A percentile compares a stretch with the other conserved stretches of the same genome.
Evolutionary conservation across 1,140 invertebrate species (phyloP).

Genomic region (Solenopsis invicta): DNA sequence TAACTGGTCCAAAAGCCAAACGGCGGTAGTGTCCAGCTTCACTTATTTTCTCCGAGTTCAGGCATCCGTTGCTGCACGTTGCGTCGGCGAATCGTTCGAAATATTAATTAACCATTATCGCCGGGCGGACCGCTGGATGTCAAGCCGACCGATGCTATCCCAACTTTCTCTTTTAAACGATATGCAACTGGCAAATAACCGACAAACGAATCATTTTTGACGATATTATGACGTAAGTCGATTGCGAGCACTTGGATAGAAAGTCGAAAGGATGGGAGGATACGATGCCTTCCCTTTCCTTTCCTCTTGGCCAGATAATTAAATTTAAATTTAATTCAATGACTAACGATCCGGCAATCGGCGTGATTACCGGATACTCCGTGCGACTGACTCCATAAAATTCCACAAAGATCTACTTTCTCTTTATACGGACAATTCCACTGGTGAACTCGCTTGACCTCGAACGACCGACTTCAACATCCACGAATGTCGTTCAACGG

Average conservation of each 20-base stretch:
- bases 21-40: constrained; percentile 59
- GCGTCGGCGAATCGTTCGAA: constrained; percentile 30
- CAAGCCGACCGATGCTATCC: not conserved
- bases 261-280: not conserved
- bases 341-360: constrained; percentile 15
- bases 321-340: constrained; percentile 32
- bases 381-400: constrained; percentile 55
- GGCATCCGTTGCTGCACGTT: not conserved
- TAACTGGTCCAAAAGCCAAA: constrained; percentile 67
- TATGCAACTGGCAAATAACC: constrained; percentile 13
- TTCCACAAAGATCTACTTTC: constrained; percentile 75
- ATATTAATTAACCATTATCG: constrained; percentile 4
- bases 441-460: constrained; percentile 79
- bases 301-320: not conserved
- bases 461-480: constrained; percentile 80
- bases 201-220: not conserved
- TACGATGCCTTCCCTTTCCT: not conserved
- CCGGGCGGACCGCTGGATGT: not conserved
- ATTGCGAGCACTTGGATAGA: constrained; percentile 2
- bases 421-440: constrained; percentile 76
- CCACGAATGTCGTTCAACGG: constrained; percentile 80
- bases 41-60: constrained; percentile 52
- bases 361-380: constrained; percentile 29
- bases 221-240: not conserved
- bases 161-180: constrained; percentile 24